phyloP scores from a whole-genome alignment of 1,140 invertebrate species.

The Brachionus asplanchnoidis region DNA sequence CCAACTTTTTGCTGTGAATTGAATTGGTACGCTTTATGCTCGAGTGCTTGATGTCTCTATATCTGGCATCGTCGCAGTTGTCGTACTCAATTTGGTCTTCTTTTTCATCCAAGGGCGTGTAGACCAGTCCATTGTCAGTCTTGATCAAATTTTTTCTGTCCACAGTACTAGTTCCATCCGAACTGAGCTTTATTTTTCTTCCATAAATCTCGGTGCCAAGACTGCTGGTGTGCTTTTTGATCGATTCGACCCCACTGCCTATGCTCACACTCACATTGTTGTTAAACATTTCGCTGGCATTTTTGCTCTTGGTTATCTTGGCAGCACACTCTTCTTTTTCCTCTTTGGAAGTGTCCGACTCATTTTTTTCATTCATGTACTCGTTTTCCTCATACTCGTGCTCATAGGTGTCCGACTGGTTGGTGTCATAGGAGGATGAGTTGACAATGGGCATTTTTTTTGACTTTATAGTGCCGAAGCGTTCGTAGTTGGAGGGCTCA shows the following conservation, averaged over 20 bases:
- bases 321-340: neutral
- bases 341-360: neutral
- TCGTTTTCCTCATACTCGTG: slow-evolving; percentile 16
- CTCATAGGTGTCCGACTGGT: neutral
- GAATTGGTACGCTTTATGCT: neutral
- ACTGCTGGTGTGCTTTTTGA: slow-evolving; percentile 6
- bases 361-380: slow-evolving; percentile 21
- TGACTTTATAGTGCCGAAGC: neutral
- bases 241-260: slow-evolving; percentile 33
- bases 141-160: slow-evolving; percentile 34
- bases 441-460: slow-evolving; percentile 4
- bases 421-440: neutral
- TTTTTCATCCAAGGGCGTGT: slow-evolving; percentile 12
- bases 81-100: slow-evolving; percentile 13
- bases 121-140: slow-evolving; percentile 36
- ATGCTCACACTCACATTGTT: slow-evolving; percentile 39
- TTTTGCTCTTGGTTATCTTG: slow-evolving; percentile 12
- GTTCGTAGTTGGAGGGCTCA: neutral
- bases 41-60: neutral
- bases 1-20: neutral
- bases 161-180: neutral
- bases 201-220: neutral
- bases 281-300: slow-evolving; percentile 24
- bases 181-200: neutral
- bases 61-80: slow-evolving; percentile 1